These are phyloP conservation scores for Apolygus lucorum DNA, from an alignment of 1,140 invertebrate genomes.

Conservation along the genomic window DNA sequence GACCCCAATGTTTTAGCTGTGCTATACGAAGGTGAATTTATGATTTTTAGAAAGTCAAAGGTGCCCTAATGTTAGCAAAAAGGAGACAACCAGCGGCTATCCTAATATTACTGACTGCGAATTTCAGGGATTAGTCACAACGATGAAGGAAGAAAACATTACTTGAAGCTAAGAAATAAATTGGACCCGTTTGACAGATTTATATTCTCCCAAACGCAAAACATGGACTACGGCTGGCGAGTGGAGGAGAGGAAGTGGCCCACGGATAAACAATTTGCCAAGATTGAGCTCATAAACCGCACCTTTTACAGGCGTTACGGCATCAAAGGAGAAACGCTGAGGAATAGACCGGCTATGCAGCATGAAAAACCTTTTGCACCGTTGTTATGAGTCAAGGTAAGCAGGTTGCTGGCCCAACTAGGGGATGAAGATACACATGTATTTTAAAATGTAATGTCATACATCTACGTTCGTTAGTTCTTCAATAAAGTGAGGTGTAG, in stretches of 20 bases:
- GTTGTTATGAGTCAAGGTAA: background rate
- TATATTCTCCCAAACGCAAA: background rate
- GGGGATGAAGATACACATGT: no score
- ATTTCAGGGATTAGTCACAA: background rate
- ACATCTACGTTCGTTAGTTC: no score
- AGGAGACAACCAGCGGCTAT: no score
- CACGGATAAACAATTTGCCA: background rate
- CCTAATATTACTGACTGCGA: background rate
- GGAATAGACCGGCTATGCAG: background rate
- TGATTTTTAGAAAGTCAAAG: background rate
- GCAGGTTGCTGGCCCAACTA: no score
- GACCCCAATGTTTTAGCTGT: background rate
- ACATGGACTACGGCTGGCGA: background rate
- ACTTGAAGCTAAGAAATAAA: background rate
- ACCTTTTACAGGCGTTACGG: constrained; percentile 4
- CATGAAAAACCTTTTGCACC: background rate
- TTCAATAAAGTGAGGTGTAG: no score
- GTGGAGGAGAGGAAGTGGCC: background rate
- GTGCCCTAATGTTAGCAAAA: background rate
- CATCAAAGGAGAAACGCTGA: background rate
- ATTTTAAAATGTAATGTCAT: no score
- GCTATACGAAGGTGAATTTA: background rate
- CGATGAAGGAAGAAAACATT: background rate
- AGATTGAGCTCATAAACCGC: background rate
- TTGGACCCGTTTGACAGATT: background rate